Evolutionary conservation across 2,113 vertebrate genomes (phyloP), one percentile per base, ranked within the genome.

Genomic region (Perca flavescens): DNA sequence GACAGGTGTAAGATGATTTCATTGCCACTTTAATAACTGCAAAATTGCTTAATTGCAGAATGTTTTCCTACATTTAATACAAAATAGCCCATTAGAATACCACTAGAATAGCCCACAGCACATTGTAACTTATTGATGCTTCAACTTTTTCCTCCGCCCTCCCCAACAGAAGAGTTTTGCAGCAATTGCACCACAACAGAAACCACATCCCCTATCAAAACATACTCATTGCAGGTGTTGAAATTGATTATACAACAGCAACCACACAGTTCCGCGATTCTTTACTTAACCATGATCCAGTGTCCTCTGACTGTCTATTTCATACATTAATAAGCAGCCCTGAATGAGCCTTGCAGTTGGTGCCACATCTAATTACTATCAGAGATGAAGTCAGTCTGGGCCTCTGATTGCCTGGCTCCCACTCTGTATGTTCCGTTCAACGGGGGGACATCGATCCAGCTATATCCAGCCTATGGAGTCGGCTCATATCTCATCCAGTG

Each of bases 361-460:
- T 87, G 84, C 82, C 80, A 84, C 84, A 64, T 86, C 77, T 88
- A 68, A 88, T 93, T 88, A 89, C 54, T 74, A 58, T 82, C 63
- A 46, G 77, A 82, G 62, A 89, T 82, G 82, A 82, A 88, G 83
- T 74, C 77, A 34, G 70, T 66, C 68, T 28, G 31, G 77, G 77
- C 46, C 25, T 72, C 47, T 83, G 76, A 86, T 66, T 76, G 79
- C 83, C 43, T 22, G 68, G 47, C 60, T 74, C 46, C 66, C 53
- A 6, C 82, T 78, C 67, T 17, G 34, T 68, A 28, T 40, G 67
- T 75, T 65, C 46, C 5, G 61, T 58, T 80, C 80, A 80, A 71
- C 69, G 40, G 65, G 47, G 73, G 57, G 80, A 75, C 86, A 90
- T 90, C 75, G 89, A 89, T 88, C 68, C 14, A 31, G 47, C 70